phyloP scores from a whole-genome alignment of 2,113 vertebrate species.

The Saccopteryx bilineata region DNA sequence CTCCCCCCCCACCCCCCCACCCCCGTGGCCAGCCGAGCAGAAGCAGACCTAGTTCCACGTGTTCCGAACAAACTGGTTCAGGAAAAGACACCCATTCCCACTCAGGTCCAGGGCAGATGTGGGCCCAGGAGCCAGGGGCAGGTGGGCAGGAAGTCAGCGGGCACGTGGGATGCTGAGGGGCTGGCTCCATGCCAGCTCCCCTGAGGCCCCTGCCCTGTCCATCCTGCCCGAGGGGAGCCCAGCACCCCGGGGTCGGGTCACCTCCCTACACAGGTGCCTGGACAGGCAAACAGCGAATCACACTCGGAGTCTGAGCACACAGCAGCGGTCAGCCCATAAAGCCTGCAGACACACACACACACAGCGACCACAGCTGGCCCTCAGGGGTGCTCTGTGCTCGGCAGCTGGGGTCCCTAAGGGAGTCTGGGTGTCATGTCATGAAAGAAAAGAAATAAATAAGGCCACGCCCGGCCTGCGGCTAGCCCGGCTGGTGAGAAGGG shows the following conservation, averaged over 20 bases:
- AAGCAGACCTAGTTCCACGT: accelerated
- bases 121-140: neutral
- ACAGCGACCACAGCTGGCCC: accelerated
- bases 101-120: accelerated
- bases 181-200: accelerated
- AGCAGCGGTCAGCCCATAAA: neutral
- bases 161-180: neutral
- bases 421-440: too few relatives aligned
- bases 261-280: accelerated
- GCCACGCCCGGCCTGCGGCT: accelerated
- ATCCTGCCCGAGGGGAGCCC: accelerated
- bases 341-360: neutral
- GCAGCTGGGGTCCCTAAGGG: neutral
- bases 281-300: accelerated
- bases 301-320: accelerated
- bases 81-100: accelerated
- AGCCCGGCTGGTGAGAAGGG: accelerated
- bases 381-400: accelerated
- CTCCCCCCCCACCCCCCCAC: accelerated
- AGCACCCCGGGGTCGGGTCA: accelerated
- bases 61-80: neutral
- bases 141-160: neutral
- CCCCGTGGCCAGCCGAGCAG: neutral
- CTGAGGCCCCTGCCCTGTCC: neutral
- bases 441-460: neutral